Base-by-base conservation (phyloP, 2,888 invertebrate species). In the Drosophila leonis region DNA sequence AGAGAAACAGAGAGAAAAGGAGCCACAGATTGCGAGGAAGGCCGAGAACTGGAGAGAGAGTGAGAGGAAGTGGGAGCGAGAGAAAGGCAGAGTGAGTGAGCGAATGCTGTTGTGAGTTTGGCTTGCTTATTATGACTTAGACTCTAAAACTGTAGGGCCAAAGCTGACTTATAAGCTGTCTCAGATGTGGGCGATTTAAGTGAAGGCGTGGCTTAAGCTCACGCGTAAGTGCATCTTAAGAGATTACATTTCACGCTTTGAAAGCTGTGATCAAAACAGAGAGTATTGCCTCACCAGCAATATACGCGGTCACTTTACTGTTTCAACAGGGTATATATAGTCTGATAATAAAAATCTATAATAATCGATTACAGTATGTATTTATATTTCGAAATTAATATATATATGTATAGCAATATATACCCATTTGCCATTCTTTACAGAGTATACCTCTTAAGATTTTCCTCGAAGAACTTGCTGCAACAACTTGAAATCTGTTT, bases 401-500 rank as follows among this genome's bases (percentile, higher is more conserved):
- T 9, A 18, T 8, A 41, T 9, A 42, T 12, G 1, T 42, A 39
- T 39, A 5, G 18, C 18, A 5, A 5, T 4, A 48, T 31, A 33
- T 20, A 13, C 31, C 18, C 31, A 15, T 13, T 52, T 5, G 5
- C 0, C 29, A 12, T 4, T 24, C 2, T 15, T 9, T 20, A 20
- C 15, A 10, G 35, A 8, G 35, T 35, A 52, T 52, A 2, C 18
- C 18, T 13, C 44, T 24, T 44, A 44, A 44, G 24, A 24, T 27
- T 7, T 33, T 4, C 20, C 0, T 33, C 4, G 18, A 1, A 37
- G 12, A n/a, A 13, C 13, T 33, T 20, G 29, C 18, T 13, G 33
- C 51, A 15, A 13, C 20, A 20, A 8, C 33, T 12, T 33, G 54
- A n/a, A 54, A 54, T 54, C n/a, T 27, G 54, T 54, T 54, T 35